These are phyloP conservation scores for Synaphobranchus kaupii DNA, from an alignment of 2,797 vertebrate species.

Conservation along the genomic window DNA sequence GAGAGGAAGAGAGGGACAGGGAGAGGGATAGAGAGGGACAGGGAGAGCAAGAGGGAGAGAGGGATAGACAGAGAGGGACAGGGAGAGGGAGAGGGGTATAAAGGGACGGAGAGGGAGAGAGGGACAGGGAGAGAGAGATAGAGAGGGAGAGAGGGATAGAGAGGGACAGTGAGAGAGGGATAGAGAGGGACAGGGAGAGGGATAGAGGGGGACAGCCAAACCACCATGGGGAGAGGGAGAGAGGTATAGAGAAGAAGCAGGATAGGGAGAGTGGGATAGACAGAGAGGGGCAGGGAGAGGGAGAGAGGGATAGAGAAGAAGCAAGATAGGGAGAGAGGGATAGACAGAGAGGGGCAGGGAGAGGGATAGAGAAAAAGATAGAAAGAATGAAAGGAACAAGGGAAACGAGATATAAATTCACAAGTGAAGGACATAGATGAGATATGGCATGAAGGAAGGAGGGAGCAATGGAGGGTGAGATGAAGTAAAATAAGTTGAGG, in stretches of 20 bases:
- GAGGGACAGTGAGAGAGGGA: background rate
- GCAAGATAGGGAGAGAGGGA: background rate
- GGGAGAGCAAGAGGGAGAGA: background rate
- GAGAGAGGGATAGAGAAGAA: too few species aligned
- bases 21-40: too few species aligned
- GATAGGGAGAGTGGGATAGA: background rate
- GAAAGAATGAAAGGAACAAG: background rate
- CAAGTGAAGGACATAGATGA: background rate
- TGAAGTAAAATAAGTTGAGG: background rate
- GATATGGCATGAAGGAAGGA: background rate
- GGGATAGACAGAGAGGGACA: background rate
- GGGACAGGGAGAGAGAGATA: background rate
- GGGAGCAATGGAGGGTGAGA: background rate
- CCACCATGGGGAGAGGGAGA: too few species aligned
- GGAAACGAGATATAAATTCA: background rate
- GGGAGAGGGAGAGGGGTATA: too few species aligned
- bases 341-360: background rate
- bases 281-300: slow-evolving; percentile 7
- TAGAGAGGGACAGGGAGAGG: slow-evolving; percentile 1
- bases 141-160: background rate
- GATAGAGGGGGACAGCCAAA: too few species aligned
- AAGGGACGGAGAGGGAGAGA: background rate
- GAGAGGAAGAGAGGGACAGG: too few species aligned
- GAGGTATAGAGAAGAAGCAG: background rate
- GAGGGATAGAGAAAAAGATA: background rate